Conservation (phyloP, 2,888 invertebrate species). For the Alloplasta piceator region DNA sequence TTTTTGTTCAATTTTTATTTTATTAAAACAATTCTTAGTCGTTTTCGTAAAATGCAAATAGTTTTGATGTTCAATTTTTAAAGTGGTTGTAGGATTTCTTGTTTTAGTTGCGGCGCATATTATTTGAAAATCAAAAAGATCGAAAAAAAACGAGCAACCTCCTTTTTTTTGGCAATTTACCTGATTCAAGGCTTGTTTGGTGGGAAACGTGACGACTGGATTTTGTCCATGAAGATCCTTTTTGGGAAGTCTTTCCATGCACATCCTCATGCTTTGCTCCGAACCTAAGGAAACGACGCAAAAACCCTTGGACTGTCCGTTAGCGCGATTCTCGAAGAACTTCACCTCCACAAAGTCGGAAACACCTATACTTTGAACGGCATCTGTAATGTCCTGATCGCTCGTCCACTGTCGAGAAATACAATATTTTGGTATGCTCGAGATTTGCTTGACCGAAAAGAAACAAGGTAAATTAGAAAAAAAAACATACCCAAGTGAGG, state of each 20-base stretch:
- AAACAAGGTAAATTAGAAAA: slow-evolving; percentile 76
- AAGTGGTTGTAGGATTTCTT: too few species aligned
- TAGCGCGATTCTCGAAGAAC: slow-evolving; percentile 99
- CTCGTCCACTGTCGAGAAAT: slow-evolving; percentile 95
- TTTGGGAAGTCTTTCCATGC: slow-evolving; percentile 97
- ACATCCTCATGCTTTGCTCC: slow-evolving; percentile 93
- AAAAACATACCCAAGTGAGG: slow-evolving; percentile 95
- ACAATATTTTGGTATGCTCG: slow-evolving; percentile 69
- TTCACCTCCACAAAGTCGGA: slow-evolving; percentile 98
- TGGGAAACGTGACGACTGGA: slow-evolving; percentile 97
- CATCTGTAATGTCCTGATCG: slow-evolving; percentile 97
- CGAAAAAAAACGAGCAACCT: not conserved
- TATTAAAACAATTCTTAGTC: too few species aligned
- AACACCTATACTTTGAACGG: slow-evolving; percentile 94
- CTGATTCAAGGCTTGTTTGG: slow-evolving; percentile 92
- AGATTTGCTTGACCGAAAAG: slow-evolving; percentile 53
- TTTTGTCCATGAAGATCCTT: slow-evolving; percentile 98
- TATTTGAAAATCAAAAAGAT: too few species aligned
- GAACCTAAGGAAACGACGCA: slow-evolving; percentile 97
- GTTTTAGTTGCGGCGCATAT: too few species aligned
- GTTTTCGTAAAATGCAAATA: too few species aligned
- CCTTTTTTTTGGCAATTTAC: slow-evolving; percentile 73
- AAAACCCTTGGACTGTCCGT: slow-evolving; percentile 99
- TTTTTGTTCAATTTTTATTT: too few species aligned
- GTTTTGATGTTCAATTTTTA: too few species aligned